Percentiles rank a stretch among this genome's conserved stretches.
Evolutionary conservation across 2,113 vertebrate species (phyloP).

Genomic region (Nettapus auritus): DNA sequence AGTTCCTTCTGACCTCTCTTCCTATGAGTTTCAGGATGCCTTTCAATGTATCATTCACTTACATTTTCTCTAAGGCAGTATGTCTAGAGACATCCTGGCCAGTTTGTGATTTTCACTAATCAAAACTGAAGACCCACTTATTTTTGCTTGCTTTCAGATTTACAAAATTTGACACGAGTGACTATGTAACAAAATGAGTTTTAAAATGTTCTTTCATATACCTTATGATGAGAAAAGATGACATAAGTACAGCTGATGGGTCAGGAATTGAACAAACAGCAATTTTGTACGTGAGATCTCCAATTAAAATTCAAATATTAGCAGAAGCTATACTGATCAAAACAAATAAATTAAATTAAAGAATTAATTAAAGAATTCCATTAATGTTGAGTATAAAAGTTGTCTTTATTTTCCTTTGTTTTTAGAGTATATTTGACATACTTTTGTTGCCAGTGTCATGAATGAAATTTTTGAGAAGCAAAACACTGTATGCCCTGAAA

Average conservation of each 20-base stretch:
- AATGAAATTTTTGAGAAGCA: neutral
- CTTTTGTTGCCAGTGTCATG: neutral
- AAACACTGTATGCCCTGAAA: neutral
- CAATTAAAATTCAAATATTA: neutral
- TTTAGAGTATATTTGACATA: neutral
- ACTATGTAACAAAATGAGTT: neutral
- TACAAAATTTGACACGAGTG: neutral
- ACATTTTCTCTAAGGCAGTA: neutral
- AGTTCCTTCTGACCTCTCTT: neutral
- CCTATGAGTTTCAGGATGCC: neutral
- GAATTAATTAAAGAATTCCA: neutral
- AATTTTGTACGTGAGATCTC: neutral
- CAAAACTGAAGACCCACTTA: neutral
- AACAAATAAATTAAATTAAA: neutral
- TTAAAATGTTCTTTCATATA: neutral
- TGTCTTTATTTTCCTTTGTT: neutral
- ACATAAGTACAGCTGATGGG: neutral
- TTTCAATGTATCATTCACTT: neutral
- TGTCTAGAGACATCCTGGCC: neutral
- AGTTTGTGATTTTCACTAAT: neutral
- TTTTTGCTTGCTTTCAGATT: neutral
- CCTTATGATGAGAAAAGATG: neutral
- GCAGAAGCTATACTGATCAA: neutral
- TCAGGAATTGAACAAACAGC: neutral
- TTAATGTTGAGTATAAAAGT: neutral